Evolutionary conservation across 2,888 invertebrate species (phyloP).

Genomic region (Gari tellinella): DNA sequence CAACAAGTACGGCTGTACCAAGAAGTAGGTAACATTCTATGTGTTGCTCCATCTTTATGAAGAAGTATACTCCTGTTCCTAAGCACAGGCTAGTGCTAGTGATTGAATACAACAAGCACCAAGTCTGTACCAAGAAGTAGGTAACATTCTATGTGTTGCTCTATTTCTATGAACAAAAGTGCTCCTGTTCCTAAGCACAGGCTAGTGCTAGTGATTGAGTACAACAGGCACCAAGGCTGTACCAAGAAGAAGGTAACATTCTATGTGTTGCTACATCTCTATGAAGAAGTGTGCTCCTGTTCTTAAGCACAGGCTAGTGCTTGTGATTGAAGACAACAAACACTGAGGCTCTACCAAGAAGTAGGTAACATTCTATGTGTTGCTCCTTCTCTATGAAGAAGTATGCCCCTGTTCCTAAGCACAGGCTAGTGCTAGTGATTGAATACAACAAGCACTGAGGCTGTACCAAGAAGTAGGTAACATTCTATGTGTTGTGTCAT

Average conservation of each 20-base stretch:
- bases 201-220: conserved; percentile 2
- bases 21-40: conserved; percentile 3
- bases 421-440: conserved; percentile 26
- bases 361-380: not conserved
- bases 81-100: conserved; percentile 14
- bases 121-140: conserved; percentile 5
- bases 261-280: not conserved
- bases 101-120: not conserved
- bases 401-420: conserved; percentile 1
- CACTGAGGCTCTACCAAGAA: conserved; percentile 10
- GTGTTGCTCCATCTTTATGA: no score
- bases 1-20: conserved; percentile 14
- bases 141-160: not conserved
- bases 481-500: no score
- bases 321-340: conserved; percentile 1
- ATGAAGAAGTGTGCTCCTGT: not conserved
- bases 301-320: conserved; percentile 13
- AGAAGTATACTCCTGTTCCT: not conserved
- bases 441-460: conserved; percentile 7
- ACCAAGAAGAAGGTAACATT: conserved; percentile 3
- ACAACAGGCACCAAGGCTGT: not conserved
- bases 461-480: conserved; percentile 23
- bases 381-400: not conserved
- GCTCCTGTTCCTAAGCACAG: conserved; percentile 10
- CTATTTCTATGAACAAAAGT: not conserved